A percentile compares a stretch with the other conserved stretches of the same genome.
phyloP scores from a whole-genome alignment of 1,140 invertebrate genomes.

The Sitophilus oryzae region DNA sequence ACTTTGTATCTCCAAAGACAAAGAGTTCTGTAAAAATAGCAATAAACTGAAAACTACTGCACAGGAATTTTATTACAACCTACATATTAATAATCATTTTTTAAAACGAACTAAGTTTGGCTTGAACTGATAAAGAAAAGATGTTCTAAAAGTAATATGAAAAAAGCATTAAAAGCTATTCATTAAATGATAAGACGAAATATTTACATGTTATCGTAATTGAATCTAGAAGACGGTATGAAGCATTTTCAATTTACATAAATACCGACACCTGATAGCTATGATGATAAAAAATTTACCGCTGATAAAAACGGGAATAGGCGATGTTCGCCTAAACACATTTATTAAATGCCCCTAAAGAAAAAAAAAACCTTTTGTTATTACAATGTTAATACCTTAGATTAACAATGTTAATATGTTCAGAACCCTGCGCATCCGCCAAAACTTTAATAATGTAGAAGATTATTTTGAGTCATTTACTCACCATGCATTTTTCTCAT shows the following conservation, averaged over 20 bases:
- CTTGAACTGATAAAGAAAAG: slow-evolving; percentile 13
- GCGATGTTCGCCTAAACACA: too few relatives aligned
- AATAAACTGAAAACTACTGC: neutral
- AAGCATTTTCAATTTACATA: slow-evolving; percentile 26
- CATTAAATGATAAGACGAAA: slow-evolving; percentile 39
- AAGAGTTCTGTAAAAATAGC: neutral
- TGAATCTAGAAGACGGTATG: slow-evolving; percentile 33
- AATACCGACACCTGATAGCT: slow-evolving; percentile 15
- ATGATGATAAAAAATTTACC: neutral
- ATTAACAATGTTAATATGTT: too few relatives aligned
- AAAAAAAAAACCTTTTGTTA: too few relatives aligned
- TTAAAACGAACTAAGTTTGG: slow-evolving; percentile 18
- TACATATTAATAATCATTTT: too few relatives aligned
- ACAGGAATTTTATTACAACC: neutral
- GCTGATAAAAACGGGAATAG: too few relatives aligned
- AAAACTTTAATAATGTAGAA: too few relatives aligned
- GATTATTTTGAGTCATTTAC: too few relatives aligned
- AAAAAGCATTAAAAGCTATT: slow-evolving; percentile 28
- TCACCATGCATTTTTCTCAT: too few relatives aligned
- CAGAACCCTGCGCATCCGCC: too few relatives aligned
- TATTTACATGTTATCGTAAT: slow-evolving; percentile 38
- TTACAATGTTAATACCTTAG: too few relatives aligned
- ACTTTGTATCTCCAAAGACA: too few relatives aligned
- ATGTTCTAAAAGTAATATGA: slow-evolving; percentile 21
- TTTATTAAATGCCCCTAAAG: too few relatives aligned